Percentiles rank a stretch among this genome's conserved stretches.
Conservation (phyloP, 1,140 invertebrate genomes). For the Anoplophora glabripennis region DNA sequence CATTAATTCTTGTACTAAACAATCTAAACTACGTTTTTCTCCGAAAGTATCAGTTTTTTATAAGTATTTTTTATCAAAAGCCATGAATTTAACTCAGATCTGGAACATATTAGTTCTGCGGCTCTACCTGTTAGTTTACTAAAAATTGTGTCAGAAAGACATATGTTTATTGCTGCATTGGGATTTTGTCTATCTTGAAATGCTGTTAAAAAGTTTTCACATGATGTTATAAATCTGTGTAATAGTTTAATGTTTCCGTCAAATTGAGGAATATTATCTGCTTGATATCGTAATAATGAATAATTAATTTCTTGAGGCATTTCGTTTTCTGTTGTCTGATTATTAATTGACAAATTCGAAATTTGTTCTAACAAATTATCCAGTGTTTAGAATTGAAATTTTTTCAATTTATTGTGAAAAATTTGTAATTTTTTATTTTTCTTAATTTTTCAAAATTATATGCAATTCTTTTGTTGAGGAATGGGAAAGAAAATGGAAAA, state of each 20-base stretch:
- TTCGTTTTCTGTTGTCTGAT: conserved; percentile 7
- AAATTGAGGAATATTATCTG: conserved; percentile 19
- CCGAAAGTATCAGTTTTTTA: conserved; percentile 19
- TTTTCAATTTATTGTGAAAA: too few relatives aligned
- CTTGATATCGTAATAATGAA: conserved; percentile 10
- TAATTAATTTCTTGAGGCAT: conserved; percentile 6
- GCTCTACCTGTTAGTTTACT: conserved; percentile 26
- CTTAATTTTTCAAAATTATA: too few relatives aligned
- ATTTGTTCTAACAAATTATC: too few relatives aligned
- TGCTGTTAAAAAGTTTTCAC: conserved; percentile 8
- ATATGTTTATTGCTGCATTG: conserved; percentile 18
- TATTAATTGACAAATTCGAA: too few relatives aligned
- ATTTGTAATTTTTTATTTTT: too few relatives aligned
- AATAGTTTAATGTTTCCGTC: conserved; percentile 16
- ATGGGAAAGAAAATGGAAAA: too few relatives aligned
- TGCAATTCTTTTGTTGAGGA: too few relatives aligned
- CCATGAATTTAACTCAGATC: conserved; percentile 24
- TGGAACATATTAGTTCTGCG: conserved; percentile 16
- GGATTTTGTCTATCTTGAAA: conserved; percentile 1
- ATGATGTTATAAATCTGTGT: conserved; percentile 13
- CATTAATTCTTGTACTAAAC: conserved; percentile 27
- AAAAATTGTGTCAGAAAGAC: conserved; percentile 11
- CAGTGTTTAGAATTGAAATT: too few relatives aligned
- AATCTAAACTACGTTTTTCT: conserved; percentile 28
- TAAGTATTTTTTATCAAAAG: conserved; percentile 17